These are phyloP conservation scores for Ypsolopha sequella DNA, from an alignment of 2,888 invertebrate species.

Conservation along the genomic window DNA sequence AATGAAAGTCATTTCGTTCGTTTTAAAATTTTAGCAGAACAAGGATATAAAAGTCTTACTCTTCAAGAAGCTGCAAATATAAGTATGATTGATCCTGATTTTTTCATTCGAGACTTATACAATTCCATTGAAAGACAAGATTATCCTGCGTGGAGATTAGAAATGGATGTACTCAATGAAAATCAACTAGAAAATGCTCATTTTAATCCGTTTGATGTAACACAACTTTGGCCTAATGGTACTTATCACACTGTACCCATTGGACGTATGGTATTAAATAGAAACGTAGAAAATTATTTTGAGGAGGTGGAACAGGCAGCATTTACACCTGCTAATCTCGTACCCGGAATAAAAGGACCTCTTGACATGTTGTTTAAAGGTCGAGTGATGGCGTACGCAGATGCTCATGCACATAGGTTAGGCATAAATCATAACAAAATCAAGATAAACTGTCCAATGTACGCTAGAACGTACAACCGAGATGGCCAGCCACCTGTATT, in stretches of 20 bases:
- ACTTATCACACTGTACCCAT: slow-evolving; percentile 85
- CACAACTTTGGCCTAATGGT: slow-evolving; percentile 85
- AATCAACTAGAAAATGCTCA: slow-evolving; percentile 77
- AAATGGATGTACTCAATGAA: slow-evolving; percentile 83
- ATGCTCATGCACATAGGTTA: slow-evolving; percentile 83
- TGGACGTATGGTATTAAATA: slow-evolving; percentile 83
- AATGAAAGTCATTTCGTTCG: slow-evolving; percentile 82
- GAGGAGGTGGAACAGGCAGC: slow-evolving; percentile 88
- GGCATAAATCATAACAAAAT: slow-evolving; percentile 88
- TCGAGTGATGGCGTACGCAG: slow-evolving; percentile 81
- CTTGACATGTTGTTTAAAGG: slow-evolving; percentile 88
- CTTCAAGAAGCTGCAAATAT: slow-evolving; percentile 74
- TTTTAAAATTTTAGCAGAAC: slow-evolving; percentile 91
- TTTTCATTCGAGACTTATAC: slow-evolving; percentile 85
- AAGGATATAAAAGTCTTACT: slow-evolving; percentile 83
- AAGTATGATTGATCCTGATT: slow-evolving; percentile 83
- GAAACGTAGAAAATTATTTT: slow-evolving; percentile 87
- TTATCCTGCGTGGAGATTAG: slow-evolving; percentile 78
- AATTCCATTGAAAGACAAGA: slow-evolving; percentile 83
- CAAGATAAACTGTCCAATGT: slow-evolving; percentile 89
- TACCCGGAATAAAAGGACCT: slow-evolving; percentile 87
- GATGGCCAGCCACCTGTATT: slow-evolving; percentile 79
- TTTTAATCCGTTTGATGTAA: slow-evolving; percentile 90
- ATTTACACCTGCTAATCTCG: slow-evolving; percentile 83
- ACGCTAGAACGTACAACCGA: slow-evolving; percentile 78